Conservation (phyloP, 2,113 vertebrate genomes). For the Amphiprion percula region DNA sequence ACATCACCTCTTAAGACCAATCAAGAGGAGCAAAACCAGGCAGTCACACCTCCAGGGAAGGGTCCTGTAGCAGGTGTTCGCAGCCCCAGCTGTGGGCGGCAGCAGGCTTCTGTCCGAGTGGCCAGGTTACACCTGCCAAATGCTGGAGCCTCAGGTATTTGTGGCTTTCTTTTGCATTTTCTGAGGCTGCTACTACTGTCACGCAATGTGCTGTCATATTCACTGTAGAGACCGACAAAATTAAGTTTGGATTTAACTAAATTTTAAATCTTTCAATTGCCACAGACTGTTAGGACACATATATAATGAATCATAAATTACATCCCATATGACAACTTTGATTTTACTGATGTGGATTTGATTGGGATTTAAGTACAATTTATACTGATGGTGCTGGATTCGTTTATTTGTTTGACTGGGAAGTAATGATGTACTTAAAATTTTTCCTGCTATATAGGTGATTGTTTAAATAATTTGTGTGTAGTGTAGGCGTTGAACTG, state of each 20-base stretch:
- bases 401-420: background rate
- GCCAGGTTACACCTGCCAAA: conserved; percentile 84
- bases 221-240: background rate
- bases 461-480: background rate
- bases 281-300: too few species aligned
- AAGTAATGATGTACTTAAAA: background rate
- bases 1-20: conserved; percentile 88
- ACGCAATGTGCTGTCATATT: background rate
- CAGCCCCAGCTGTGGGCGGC: conserved; percentile 91
- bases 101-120: conserved; percentile 86
- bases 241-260: background rate
- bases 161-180: background rate
- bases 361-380: too few species aligned
- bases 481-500: background rate
- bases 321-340: too few species aligned
- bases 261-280: too few species aligned
- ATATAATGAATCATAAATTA: too few species aligned
- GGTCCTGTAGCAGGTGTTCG: conserved; percentile 84
- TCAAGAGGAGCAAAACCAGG: conserved; percentile 91
- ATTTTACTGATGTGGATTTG: background rate
- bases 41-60: conserved; percentile 90
- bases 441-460: background rate
- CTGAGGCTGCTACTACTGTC: background rate
- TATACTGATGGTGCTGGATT: background rate
- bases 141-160: conserved; percentile 70